A percentile compares a stretch with the other conserved stretches of the same genome.
Conservation (phyloP, 2,113 vertebrate species). For the Mus spicilegus region DNA sequence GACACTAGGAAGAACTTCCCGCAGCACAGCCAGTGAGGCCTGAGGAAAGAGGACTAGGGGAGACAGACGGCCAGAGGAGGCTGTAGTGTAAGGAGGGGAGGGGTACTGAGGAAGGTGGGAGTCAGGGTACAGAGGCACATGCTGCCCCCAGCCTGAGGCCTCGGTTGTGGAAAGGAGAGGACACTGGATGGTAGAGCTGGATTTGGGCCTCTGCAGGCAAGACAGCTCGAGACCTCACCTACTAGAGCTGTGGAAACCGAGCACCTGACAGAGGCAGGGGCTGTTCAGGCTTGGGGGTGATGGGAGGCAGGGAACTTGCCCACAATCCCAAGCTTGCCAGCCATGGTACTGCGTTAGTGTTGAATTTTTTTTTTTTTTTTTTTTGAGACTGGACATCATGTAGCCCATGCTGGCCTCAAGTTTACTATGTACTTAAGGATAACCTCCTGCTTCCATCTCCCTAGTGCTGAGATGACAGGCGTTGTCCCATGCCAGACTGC, state of each 20-base stretch:
- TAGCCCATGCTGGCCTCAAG: background rate
- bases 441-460: background rate
- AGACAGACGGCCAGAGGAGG: background rate
- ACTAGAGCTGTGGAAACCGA: too few species aligned
- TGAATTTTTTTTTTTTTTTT: background rate
- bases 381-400: background rate
- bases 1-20: conserved; percentile 29
- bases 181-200: background rate
- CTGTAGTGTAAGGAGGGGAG: background rate
- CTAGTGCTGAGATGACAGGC: background rate
- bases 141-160: background rate
- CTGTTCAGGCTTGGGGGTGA: background rate
- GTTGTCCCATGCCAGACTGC: background rate
- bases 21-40: background rate
- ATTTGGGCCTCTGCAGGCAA: background rate
- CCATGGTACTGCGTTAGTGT: background rate
- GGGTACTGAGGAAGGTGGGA: background rate
- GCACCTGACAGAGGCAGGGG: background rate
- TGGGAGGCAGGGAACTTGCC: background rate
- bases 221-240: background rate
- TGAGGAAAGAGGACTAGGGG: background rate
- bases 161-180: background rate
- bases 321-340: background rate
- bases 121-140: background rate
- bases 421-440: background rate